These are phyloP conservation scores for Arvicanthis niloticus DNA, from an alignment of 2,113 vertebrate species.

Conservation along the genomic window DNA sequence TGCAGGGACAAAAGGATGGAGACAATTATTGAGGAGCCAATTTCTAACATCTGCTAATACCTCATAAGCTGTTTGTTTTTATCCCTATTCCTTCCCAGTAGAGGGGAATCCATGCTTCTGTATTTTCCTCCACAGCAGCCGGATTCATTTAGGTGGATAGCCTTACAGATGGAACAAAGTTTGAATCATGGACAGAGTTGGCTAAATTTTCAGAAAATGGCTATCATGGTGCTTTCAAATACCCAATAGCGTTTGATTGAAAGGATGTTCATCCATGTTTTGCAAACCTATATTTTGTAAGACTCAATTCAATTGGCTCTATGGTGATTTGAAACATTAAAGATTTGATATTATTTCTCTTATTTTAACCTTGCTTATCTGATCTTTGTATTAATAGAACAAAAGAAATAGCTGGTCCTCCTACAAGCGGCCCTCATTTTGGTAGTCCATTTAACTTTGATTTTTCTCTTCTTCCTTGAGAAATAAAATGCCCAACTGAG, in stretches of 20 bases:
- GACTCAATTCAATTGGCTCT: not conserved
- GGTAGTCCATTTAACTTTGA: not conserved
- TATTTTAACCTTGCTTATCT: conserved; percentile 38
- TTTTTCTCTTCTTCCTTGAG: conserved; percentile 30
- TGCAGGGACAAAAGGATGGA: not conserved
- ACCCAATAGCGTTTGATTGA: not conserved
- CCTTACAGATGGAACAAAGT: not conserved
- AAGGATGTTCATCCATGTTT: not conserved
- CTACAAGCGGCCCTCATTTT: not conserved
- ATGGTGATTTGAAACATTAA: not conserved
- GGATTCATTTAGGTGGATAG: too few species aligned
- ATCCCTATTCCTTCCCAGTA: not conserved
- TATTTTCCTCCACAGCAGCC: too few species aligned
- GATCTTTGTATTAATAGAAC: conserved; percentile 13
- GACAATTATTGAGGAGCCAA: not conserved
- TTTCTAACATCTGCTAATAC: not conserved
- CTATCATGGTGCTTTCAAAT: not conserved
- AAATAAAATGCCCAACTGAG: not conserved
- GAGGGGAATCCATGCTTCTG: not conserved
- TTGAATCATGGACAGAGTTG: not conserved
- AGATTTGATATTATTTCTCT: not conserved
- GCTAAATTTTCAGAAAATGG: not conserved
- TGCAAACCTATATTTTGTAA: not conserved
- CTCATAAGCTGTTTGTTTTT: not conserved
- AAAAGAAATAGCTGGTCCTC: not conserved